A percentile compares a stretch with the other conserved stretches of the same genome.
Evolutionary conservation across 1,140 invertebrate species (phyloP).

Genomic region (Drosophila albomicans): DNA sequence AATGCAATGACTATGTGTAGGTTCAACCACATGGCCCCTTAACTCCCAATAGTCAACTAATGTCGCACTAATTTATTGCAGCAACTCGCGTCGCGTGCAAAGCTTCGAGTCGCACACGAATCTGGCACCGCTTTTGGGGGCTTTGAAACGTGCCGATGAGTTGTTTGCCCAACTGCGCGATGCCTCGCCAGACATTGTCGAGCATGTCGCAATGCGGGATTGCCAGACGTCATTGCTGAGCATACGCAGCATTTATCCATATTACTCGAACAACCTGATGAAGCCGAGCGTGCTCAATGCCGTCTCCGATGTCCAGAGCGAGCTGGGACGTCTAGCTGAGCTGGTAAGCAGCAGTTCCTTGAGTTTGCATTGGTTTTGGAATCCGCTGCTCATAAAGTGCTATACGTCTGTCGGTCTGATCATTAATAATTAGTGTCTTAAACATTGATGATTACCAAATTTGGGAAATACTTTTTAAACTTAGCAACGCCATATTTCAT

Average conservation of each 20-base stretch:
- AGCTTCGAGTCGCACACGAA: slow-evolving; percentile 83
- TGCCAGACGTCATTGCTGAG: slow-evolving; percentile 68
- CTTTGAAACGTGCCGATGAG: slow-evolving; percentile 79
- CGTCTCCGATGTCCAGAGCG: slow-evolving; percentile 79
- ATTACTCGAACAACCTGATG: slow-evolving; percentile 80
- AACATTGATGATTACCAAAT: too few species aligned
- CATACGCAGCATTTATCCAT: slow-evolving; percentile 81
- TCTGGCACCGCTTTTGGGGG: slow-evolving; percentile 70
- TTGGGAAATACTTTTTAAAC: too few species aligned
- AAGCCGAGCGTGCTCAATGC: slow-evolving; percentile 79
- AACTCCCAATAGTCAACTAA: background rate
- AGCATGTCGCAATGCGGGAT: slow-evolving; percentile 65
- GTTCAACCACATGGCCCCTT: background rate
- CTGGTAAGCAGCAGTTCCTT: slow-evolving; percentile 47
- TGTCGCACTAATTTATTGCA: slow-evolving; percentile 13
- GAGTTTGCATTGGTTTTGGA: too few species aligned
- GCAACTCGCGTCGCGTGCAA: slow-evolving; percentile 78
- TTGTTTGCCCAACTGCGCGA: slow-evolving; percentile 59
- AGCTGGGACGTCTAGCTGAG: slow-evolving; percentile 69
- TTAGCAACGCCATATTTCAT: too few species aligned
- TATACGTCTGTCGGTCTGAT: background rate
- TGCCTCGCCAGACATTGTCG: slow-evolving; percentile 64
- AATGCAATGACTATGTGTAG: slow-evolving; percentile 81
- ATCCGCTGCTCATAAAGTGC: too few species aligned
- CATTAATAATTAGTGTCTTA: background rate